Conservation (phyloP, 2,888 invertebrate genomes). For the Phania funesta region DNA sequence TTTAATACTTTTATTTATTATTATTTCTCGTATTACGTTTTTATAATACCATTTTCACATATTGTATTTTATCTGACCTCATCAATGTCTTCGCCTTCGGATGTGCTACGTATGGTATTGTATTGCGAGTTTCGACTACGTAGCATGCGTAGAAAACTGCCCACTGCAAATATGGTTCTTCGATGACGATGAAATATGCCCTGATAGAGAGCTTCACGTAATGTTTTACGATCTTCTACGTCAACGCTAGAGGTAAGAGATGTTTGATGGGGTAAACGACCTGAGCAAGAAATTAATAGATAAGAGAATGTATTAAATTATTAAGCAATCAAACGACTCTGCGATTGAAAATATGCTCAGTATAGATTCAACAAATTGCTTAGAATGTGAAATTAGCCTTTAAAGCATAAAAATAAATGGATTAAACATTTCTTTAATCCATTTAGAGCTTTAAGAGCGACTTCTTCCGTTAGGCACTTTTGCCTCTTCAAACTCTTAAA, state of each 20-base stretch:
- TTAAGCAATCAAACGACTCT: too few relatives aligned
- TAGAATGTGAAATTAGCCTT: too few relatives aligned
- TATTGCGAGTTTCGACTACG: constrained; percentile 88
- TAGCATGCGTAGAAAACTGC: constrained; percentile 88
- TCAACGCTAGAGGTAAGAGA: constrained; percentile 84
- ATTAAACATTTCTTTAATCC: too few relatives aligned
- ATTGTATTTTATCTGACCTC: constrained; percentile 79
- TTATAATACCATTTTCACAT: neutral
- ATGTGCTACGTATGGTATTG: constrained; percentile 85
- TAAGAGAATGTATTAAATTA: neutral
- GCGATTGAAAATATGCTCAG: too few relatives aligned
- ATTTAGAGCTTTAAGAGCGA: too few relatives aligned
- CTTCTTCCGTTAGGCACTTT: too few relatives aligned
- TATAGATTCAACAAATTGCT: too few relatives aligned
- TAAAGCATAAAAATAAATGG: too few relatives aligned
- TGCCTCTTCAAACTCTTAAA: too few relatives aligned
- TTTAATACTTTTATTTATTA: neutral
- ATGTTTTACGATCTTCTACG: constrained; percentile 85
- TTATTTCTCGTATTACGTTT: constrained; percentile 33
- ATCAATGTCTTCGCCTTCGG: constrained; percentile 80
- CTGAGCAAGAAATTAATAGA: constrained; percentile 69
- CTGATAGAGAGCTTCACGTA: constrained; percentile 87
- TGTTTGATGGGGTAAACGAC: constrained; percentile 83
- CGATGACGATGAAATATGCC: constrained; percentile 89
- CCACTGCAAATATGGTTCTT: constrained; percentile 88